Evolutionary conservation across 2,113 vertebrate genomes (phyloP), one percentile per base, ranked within the genome.

Genomic region (Burhinus oedicnemus): DNA sequence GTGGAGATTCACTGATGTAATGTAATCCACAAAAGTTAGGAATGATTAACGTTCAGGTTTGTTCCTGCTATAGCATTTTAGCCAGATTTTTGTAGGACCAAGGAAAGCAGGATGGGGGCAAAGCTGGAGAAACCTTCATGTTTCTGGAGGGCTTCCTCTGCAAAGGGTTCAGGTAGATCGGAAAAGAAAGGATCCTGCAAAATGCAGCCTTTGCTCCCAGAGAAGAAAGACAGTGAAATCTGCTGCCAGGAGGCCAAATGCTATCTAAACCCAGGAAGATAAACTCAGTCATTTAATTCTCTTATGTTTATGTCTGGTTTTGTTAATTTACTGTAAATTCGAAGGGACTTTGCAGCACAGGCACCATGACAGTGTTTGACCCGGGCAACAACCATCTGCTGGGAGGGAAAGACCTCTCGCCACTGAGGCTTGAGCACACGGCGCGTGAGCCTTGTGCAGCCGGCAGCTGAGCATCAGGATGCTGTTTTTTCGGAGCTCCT

Each of bases 221-320:
- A 70, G 19, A 83, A 55, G 55, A 83, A 34, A 70, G 49, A 66
- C 47, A 66, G 22, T 57, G 57, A 89, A 69, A 87, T 86, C 62
- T 89, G 83, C 74, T 91, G 92, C 78, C 89, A 91, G 64, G 52
- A 91, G 84, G 71, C 64, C 47, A 91, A 87, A 42, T 69, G 82
- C 54, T 72, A 75, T 86, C 87, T 84, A 78, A 90, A 86, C 11
- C 49, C 52, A 89, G 38, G 62, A 84, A 96, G 85, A 77, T 95
- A 93, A 96, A 96, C 21, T 87, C 81, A 66, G 66, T 20, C 85
- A 74, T 94, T 97, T 95, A 95, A 85, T 87, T 84, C 72, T 97
- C 61, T 93, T 85, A 83, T 68, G 89, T 80, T 95, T 96, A 90
- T 96, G 96, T 95, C 95, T 93, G 45, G n/a, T 93, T 91, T 87